Evolutionary conservation across 2,888 invertebrate genomes (phyloP), one percentile per base, ranked within the genome.

Genomic region (Tipula lateralis): DNA sequence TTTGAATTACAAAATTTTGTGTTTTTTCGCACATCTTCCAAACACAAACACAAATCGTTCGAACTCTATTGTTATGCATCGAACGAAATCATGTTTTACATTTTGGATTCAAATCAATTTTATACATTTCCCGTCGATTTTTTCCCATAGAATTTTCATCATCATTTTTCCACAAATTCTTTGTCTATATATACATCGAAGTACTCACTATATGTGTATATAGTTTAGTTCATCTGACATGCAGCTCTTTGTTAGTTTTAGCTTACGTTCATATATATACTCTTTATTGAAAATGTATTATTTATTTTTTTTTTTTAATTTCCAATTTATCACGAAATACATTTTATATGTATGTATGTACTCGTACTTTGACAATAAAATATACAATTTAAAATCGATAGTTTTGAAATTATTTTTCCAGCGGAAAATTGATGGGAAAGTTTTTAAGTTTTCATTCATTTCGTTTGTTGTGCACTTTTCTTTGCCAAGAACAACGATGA

Each of bases 351-450:
- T n/a, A n/a, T n/a, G n/a, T n/a, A n/a, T n/a, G n/a, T n/a, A n/a
- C n/a, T 50, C 44, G 44, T 66, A 24, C 24, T 66, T 24, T 66
- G 66, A 66, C 66, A 66, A 66, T 66, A 66, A 66, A 66, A 66
- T 66, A 66, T 66, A 24, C 24, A 66, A 66, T 66, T 66, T 19
- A 66, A 66, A 66, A 66, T 66, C 66, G n/a, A 66, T 66, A 66
- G 19, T 66, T 66, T 66, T 0, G 24, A 66, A 66, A 66, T 24
- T 66, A 66, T 66, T 66, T 66, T 66, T 66, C 24, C 24, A 66
- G 24, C 66, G 66, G 66, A 66, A 66, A 66, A 66, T 66, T 66
- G 66, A 66, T 66, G 66, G n/a, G n/a, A 66, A 66, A 66, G 66
- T 66, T 66, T 66, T 24, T 12, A n/a, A 16, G n/a, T n/a, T n/a